A percentile compares a stretch with the other conserved stretches of the same genome.
Evolutionary conservation across 2,113 vertebrate genomes (phyloP).

Genomic region (Formicarius rufipectus): DNA sequence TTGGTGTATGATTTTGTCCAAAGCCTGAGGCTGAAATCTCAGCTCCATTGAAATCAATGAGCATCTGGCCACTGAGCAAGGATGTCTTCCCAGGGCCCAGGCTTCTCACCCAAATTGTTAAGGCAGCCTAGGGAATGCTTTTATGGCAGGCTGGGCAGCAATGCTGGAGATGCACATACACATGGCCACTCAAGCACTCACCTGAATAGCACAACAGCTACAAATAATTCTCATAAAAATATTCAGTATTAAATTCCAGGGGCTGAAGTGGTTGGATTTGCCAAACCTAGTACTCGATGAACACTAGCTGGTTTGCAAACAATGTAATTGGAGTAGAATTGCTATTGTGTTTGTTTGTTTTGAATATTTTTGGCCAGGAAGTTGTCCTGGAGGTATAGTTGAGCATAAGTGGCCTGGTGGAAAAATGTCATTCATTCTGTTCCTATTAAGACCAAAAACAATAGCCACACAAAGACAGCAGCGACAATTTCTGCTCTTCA

Average conservation of each 20-base stretch:
- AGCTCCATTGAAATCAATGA: not conserved
- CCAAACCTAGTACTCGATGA: conserved; percentile 62
- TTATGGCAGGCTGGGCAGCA: not conserved
- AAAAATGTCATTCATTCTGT: conserved; percentile 69
- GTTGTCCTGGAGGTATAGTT: conserved; percentile 68
- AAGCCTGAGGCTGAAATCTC: not conserved
- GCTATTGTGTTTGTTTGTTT: conserved; percentile 69
- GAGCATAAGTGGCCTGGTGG: conserved; percentile 58
- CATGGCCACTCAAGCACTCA: not conserved
- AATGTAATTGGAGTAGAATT: conserved; percentile 68
- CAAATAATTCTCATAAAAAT: not conserved
- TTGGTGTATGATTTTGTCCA: not conserved
- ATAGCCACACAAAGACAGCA: conserved; percentile 61
- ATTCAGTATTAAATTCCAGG: not conserved
- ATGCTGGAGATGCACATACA: not conserved
- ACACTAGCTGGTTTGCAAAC: conserved; percentile 58
- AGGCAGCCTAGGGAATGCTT: not conserved
- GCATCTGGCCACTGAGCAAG: not conserved
- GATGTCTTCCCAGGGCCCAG: not conserved
- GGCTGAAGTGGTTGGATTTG: not conserved
- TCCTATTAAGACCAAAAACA: conserved; percentile 65
- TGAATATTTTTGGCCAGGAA: conserved; percentile 68
- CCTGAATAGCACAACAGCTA: not conserved
- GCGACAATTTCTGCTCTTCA: conserved; percentile 40
- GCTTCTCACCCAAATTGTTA: not conserved